A percentile compares a stretch with the other conserved stretches of the same genome.
phyloP scores from a whole-genome alignment of 37 sponge, comb jelly and placozoan genomes.

The Ianthella basta region DNA sequence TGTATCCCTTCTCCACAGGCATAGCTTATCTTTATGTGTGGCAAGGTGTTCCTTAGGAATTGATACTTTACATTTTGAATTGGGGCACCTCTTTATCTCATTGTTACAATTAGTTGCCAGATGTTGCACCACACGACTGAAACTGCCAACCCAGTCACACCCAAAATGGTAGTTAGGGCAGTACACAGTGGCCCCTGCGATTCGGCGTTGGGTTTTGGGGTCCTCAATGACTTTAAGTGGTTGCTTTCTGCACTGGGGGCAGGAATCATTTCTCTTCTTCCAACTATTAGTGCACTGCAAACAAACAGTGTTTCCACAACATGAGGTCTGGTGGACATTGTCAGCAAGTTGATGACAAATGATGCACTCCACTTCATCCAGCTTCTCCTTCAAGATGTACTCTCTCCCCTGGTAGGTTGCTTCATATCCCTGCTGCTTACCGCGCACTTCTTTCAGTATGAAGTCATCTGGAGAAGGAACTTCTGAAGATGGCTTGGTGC shows the following conservation, averaged over 20 bases:
- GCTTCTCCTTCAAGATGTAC: constrained; percentile 6
- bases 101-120: not conserved
- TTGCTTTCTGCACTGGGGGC: constrained; percentile 7
- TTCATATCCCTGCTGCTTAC: not conserved
- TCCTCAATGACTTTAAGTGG: not conserved
- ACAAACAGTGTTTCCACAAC: constrained; percentile 1
- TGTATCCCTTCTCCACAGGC: too few relatives aligned
- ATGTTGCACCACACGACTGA: not conserved
- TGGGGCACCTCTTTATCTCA: not conserved
- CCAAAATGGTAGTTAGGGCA: not conserved
- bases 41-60: too few relatives aligned
- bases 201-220: not conserved
- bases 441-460: not conserved
- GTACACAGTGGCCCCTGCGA: not conserved
- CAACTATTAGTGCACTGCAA: not conserved
- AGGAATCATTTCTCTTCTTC: not conserved
- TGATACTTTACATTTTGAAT: too few relatives aligned
- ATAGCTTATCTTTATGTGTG: too few relatives aligned
- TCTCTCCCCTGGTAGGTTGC: not conserved
- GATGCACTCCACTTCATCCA: not conserved
- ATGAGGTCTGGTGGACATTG: not conserved
- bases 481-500: not conserved
- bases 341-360: not conserved
- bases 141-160: not conserved
- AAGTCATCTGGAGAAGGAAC: not conserved